Conservation (phyloP, 2,113 vertebrate genomes). For the Guaruba guarouba region DNA sequence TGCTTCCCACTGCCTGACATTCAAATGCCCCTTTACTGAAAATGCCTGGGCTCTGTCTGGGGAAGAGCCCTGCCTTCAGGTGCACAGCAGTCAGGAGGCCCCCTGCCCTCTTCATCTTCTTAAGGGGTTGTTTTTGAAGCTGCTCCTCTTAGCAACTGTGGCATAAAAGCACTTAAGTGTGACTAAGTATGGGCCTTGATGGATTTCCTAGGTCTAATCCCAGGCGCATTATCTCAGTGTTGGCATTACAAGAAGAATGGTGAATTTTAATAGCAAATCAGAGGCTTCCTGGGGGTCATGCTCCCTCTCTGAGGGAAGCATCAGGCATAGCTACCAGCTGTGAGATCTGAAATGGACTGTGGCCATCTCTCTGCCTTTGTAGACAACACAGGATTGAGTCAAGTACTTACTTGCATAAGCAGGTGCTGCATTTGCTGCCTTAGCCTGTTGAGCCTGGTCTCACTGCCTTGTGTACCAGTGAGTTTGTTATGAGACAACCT, state of each 20-base stretch:
- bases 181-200: constrained; percentile 37
- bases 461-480: neutral
- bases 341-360: neutral
- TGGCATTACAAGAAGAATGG: constrained; percentile 4
- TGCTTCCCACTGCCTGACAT: neutral
- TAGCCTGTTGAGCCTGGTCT: neutral
- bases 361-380: neutral
- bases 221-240: neutral
- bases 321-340: neutral
- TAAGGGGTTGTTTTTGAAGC: constrained; percentile 17
- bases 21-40: neutral
- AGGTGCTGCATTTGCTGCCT: neutral
- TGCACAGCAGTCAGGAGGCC: neutral
- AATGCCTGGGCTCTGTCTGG: neutral
- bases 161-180: constrained; percentile 38
- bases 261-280: constrained; percentile 25
- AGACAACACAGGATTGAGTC: neutral
- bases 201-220: constrained; percentile 45
- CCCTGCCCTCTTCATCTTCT: constrained; percentile 6
- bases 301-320: neutral
- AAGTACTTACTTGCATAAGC: neutral
- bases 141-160: neutral
- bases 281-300: neutral
- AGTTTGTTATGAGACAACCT: neutral
- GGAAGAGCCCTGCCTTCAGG: neutral